phyloP scores from a whole-genome alignment of 2,888 invertebrate species.

The Lypha dubia region DNA sequence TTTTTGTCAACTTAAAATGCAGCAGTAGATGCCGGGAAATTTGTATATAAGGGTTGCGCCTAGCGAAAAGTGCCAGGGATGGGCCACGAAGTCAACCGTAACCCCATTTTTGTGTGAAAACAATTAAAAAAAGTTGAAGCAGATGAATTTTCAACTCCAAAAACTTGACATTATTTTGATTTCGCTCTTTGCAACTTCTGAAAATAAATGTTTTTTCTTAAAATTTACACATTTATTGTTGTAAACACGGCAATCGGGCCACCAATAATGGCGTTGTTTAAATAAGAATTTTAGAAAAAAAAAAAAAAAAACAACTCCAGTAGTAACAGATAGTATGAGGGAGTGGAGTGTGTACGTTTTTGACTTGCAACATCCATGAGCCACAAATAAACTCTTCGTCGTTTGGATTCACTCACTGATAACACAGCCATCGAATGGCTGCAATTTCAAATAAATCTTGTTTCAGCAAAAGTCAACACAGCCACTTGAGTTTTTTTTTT shows the following conservation, averaged over 20 bases:
- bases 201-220: neutral
- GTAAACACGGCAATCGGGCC: constrained; percentile 32
- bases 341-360: neutral
- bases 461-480: constrained; percentile 44
- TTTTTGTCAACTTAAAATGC: no score
- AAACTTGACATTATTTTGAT: neutral
- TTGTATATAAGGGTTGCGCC: no score
- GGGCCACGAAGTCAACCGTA: no score
- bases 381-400: constrained; percentile 17
- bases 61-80: no score
- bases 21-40: no score
- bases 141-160: no score
- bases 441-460: constrained; percentile 5
- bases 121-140: no score
- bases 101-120: no score
- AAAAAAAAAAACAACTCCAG: no score
- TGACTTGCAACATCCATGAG: constrained; percentile 3
- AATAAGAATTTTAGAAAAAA: constrained; percentile 2
- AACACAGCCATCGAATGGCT: constrained; percentile 15
- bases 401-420: constrained; percentile 34
- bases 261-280: constrained; percentile 45
- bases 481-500: constrained; percentile 55
- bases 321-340: neutral
- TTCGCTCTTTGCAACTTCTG: constrained; percentile 27
- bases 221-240: constrained; percentile 40